Base-by-base conservation (phyloP, 64 coral and sea anemone species). In the Actinia equina region DNA sequence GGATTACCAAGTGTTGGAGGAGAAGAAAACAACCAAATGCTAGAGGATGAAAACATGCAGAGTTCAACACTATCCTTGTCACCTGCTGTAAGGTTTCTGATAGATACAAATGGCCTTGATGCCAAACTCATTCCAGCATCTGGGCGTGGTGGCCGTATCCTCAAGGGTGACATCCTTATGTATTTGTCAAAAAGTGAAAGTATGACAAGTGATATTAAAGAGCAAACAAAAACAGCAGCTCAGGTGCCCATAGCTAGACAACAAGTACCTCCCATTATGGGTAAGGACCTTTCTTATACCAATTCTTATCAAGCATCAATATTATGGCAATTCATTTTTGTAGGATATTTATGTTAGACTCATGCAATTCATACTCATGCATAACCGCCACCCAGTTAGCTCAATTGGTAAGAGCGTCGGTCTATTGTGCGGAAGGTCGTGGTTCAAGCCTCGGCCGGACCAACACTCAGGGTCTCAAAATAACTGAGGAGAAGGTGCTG, bases 131-230 rank as follows among this genome's bases (percentile, higher is more conserved):
- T 97, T 16, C 91, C 91, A 52, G 82, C 94, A 5, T 93, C 94
- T 26, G 94, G 94, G 52, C 85, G 77, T 60, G 88, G 89, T 59
- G 94, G 94, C 4, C 71, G 94, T 37, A 63, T 97, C 18, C 88
- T 97, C 0, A 97, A 97, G 61, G 94, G 91, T 42, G 94, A 97
- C 79, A 62, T 97, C 30, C 88, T 97, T 26, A 89, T 80, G 41
- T 97, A 85, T 51, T 78, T 97, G 44, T 77, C 86, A 44, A 87
- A 89, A 44, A 84, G 77, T 71, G 83, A 77, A 77, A 43, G 18
- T 37, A 37, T 37, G 30, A 77, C 25, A 44, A 37, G 17, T 71
- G 82, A 82, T 64, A 82, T 52, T 17, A 83, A 54, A 63, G 84
- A 89, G 71, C 22, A 71, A 77, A 44, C 0, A 17, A 44, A 86